Evolutionary conservation across 2,113 vertebrate species (phyloP), one percentile per base, ranked within the genome.

Genomic region (Spilogale gracilis): DNA sequence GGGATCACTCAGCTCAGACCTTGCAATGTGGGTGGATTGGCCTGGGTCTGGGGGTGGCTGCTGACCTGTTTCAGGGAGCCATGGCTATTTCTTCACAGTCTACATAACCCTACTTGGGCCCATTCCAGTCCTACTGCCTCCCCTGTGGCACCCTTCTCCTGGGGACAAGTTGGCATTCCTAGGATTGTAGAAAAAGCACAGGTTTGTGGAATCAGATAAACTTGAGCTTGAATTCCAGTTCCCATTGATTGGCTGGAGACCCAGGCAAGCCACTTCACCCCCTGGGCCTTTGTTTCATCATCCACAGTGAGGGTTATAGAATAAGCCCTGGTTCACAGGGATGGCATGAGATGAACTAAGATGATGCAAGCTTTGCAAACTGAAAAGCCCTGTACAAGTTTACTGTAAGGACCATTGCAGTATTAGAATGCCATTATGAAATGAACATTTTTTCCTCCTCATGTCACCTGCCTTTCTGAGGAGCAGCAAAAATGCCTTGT

Each of bases 141-240:
- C 38, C 45, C 23, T 5, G 23, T 9, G 38, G 18, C 13, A 25
- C 1, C n/a, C 65, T 91, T 50, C 69, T 79, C 73, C 27, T 38
- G 20, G 18, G 63, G 54, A n/a, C 32, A 85, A 52, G 61, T 12
- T 20, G 48, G 60, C 63, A n/a, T 76, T n/a, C 25, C 48, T 25
- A 27, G 48, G 38, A n/a, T 20, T 6, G 0, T 65, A 78, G n/a
- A 60, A 88, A 67, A 30, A 95, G 27, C 30, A 30, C 43, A 30
- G 52, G 58, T 84, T 67, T 9, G 65, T 60, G 27, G 45, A 86
- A 30, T n/a, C 69, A 76, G 88, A 91, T 9, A 80, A 96, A 96
- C 82, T 30, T n/a, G 94, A 69, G 67, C 54, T 78, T 89, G 61
- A 94, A 91, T 96, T 89, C 76, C 65, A 96, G 56, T 48, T 69